Evolutionary conservation across 2,888 invertebrate genomes (phyloP), one percentile per base, ranked within the genome.

Genomic region (Sphaerophoria rueppellii): DNA sequence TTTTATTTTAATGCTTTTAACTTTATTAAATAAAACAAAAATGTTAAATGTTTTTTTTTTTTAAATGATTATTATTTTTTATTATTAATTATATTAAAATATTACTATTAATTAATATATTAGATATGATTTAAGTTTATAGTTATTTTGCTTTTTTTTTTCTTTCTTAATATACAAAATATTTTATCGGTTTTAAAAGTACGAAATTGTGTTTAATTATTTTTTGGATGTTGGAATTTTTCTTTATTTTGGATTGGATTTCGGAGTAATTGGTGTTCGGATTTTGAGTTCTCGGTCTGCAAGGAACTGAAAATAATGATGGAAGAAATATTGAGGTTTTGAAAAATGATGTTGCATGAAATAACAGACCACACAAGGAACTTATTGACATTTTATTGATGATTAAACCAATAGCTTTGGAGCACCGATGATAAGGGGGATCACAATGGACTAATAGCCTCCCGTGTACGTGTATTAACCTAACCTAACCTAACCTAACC

Each of bases 1-100:
- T 89, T 89, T 87, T 61, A 37, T 88, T 89, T 88, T 89, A 40
- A 54, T 67, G 24, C 88, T 90, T 91, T 70, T 71, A 71, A 73
- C 65, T 43, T 54, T 82, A 75, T 86, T 74, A 60, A 43, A 43
- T 4, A 40, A 81, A 76, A 24, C 24, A 70, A 16, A 73, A 55
- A 73, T 77, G 82, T 78, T 74, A 65, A 74, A 78, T 86, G 76
- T 82, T 78, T 82, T 82, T 48, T 77, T 82, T 63, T 60, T n/a
- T n/a, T n/a, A n/a, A n/a, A n/a, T n/a, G n/a, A 43, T 70, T 37
- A 2, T 58, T 60, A 60, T 67, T 24, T 24, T 24, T 24, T 67
- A 65, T 67, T 73, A 82, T 69, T 65, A 43, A 82, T 74, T 83
- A 72, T 52, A 52, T 6, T 6, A 16, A 37, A 63, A 61, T 61